Conservation (phyloP, 2,113 vertebrate species). For the Cephalopterus ornatus region DNA sequence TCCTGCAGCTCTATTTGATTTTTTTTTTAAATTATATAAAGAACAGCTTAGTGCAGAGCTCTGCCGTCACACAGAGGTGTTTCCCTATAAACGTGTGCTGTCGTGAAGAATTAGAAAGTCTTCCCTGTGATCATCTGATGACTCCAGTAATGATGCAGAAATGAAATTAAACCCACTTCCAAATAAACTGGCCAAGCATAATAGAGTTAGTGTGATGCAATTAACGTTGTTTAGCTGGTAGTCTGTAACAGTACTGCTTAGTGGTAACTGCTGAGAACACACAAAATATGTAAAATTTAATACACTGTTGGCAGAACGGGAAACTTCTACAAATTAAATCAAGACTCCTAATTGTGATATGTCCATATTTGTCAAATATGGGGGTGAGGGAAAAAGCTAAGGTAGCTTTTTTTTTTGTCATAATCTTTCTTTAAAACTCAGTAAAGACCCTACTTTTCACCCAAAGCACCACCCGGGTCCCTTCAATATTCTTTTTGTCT, state of each 20-base stretch:
- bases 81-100: neutral
- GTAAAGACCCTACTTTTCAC: neutral
- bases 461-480: neutral
- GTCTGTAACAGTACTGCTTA: neutral
- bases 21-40: neutral
- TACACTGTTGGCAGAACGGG: neutral
- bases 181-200: neutral
- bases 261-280: accelerated
- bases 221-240: neutral
- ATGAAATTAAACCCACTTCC: constrained; percentile 28
- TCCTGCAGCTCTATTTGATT: neutral
- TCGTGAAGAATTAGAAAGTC: neutral
- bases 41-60: neutral
- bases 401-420: neutral
- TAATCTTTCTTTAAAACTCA: neutral
- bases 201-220: neutral
- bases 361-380: neutral
- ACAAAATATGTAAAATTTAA: neutral
- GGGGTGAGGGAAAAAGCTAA: neutral
- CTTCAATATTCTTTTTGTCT: neutral
- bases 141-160: constrained; percentile 12
- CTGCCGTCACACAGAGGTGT: neutral
- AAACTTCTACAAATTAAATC: neutral
- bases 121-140: neutral
- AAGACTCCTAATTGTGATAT: neutral